A percentile compares a stretch with the other conserved stretches of the same genome.
phyloP scores from a whole-genome alignment of 2,797 vertebrate genomes.

The Lerista edwardsae region DNA sequence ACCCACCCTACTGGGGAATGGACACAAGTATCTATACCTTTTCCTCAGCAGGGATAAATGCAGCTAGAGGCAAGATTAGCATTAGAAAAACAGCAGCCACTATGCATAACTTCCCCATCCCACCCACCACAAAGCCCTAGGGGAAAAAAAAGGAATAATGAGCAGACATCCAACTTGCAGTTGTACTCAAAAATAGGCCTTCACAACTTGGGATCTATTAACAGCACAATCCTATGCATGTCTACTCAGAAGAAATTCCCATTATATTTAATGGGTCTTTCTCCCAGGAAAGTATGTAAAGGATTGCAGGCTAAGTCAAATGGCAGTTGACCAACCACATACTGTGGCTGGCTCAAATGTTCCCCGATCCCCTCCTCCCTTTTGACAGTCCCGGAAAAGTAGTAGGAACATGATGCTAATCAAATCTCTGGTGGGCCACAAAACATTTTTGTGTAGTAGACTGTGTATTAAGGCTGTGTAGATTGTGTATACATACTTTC shows the following conservation, averaged over 20 bases:
- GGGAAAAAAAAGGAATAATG: not conserved
- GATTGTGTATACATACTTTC: no score
- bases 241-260: no score
- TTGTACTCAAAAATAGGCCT: not conserved
- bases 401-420: not conserved
- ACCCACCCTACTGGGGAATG: not conserved
- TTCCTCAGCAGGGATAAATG: not conserved
- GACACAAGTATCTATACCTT: not conserved
- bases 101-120: no score
- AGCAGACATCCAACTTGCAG: not conserved
- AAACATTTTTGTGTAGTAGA: not conserved
- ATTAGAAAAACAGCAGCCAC: not conserved
- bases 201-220: not conserved
- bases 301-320: not conserved
- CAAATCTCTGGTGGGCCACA: not conserved
- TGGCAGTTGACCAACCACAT: not conserved
- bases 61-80: no score
- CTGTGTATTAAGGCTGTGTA: no score
- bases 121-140: not conserved
- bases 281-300: no score
- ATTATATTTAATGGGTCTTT: no score
- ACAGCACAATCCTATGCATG: no score
- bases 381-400: not conserved
- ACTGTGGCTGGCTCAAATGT: not conserved
- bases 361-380: no score